Conservation (phyloP, 2,113 vertebrate species). For the Prunella fulvescens region DNA sequence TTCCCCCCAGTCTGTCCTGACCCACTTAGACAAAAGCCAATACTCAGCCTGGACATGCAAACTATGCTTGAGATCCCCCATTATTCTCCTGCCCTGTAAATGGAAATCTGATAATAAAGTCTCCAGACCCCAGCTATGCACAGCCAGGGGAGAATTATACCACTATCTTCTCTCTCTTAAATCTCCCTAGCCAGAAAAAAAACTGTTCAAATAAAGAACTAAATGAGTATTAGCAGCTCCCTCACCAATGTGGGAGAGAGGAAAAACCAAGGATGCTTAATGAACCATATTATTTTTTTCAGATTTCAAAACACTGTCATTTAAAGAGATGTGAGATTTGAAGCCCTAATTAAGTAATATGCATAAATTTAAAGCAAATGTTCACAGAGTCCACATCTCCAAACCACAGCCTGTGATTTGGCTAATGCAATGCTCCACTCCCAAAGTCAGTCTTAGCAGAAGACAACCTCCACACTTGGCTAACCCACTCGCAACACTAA, state of each 20-base stretch:
- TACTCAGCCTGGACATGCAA: background rate
- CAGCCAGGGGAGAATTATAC: background rate
- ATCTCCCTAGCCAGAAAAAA: background rate
- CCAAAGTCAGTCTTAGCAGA: background rate
- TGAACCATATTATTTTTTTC: background rate
- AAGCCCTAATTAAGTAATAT: constrained; percentile 28
- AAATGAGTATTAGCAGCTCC: background rate
- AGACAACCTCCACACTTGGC: background rate
- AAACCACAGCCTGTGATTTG: constrained; percentile 18
- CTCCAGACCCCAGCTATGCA: background rate
- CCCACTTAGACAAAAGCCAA: constrained; percentile 45
- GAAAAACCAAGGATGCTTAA: constrained; percentile 5
- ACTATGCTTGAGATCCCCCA: background rate
- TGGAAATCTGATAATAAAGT: constrained; percentile 16
- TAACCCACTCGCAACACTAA: background rate
- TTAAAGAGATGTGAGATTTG: constrained; percentile 36
- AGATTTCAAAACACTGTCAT: constrained; percentile 27
- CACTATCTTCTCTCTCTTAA: background rate
- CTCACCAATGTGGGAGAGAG: background rate
- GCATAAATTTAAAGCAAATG: constrained; percentile 29
- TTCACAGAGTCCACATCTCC: background rate
- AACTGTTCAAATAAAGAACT: background rate
- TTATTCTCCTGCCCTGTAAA: constrained; percentile 4
- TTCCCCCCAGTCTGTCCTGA: background rate
- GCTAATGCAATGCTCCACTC: background rate